Evolutionary conservation across 2,888 invertebrate genomes (phyloP).

Genomic region (Philonicus albiceps): DNA sequence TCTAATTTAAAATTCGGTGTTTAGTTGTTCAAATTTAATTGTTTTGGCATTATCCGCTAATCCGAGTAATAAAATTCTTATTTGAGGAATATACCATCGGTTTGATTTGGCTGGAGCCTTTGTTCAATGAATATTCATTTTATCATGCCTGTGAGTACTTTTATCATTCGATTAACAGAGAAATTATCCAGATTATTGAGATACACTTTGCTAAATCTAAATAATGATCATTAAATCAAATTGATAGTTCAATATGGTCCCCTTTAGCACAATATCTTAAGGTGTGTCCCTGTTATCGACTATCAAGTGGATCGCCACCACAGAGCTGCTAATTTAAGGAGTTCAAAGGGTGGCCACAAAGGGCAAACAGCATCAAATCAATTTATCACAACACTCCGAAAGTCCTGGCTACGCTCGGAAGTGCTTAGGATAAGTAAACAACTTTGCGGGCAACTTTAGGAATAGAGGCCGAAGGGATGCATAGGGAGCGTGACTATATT

Average conservation of each 20-base stretch:
- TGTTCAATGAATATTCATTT: no score
- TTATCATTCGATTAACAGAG: not conserved
- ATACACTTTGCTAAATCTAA: not conserved
- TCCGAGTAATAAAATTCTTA: no score
- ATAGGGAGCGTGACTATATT: slow-evolving; percentile 13
- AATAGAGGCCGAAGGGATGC: not conserved
- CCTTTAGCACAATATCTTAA: not conserved
- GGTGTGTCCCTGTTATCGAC: not conserved
- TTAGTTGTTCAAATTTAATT: no score
- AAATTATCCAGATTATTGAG: not conserved
- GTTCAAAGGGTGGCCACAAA: not conserved
- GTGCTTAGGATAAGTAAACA: slow-evolving; percentile 25
- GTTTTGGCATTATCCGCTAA: no score
- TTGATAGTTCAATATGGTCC: not conserved
- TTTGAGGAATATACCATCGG: no score
- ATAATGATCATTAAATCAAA: not conserved
- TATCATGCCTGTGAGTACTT: not conserved
- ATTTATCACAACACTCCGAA: slow-evolving; percentile 33
- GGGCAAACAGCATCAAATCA: slow-evolving; percentile 36
- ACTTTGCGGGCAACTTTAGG: not conserved
- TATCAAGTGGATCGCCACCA: not conserved
- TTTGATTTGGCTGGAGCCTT: no score
- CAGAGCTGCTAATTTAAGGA: slow-evolving; percentile 10
- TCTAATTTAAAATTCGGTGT: no score
- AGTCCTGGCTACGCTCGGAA: not conserved